Evolutionary conservation across 2,113 vertebrate species (phyloP), one percentile per base, ranked within the genome.

Genomic region (Engraulis encrasicolus): DNA sequence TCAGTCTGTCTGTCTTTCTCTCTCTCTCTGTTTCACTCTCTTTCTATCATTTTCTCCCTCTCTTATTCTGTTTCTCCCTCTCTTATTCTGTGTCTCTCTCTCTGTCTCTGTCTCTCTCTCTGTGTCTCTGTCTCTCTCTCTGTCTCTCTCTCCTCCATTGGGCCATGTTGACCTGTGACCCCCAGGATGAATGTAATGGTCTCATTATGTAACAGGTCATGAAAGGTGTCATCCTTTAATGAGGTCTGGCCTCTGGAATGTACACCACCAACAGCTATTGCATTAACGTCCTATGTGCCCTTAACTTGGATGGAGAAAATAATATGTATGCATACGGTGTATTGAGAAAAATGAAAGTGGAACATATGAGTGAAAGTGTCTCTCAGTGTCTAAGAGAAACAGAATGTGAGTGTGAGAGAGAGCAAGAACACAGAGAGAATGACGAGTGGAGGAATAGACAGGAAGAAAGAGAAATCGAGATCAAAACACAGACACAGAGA

Each of bases 121-220:
- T 14, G n/a, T n/a, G n/a, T 34, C 12, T 23, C 27, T 58, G 23
- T 74, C 90, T 89, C 88, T 88, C 89, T 87, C 27, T 31, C 83
- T 90, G 89, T 88, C 87, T 86, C 79, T 86, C 82, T 85, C 87
- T 27, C 12, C 58, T 92, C 92, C 92, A 94, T 95, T 96, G 45
- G 94, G 94, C 95, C 96, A 95, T 88, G 92, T 93, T 96, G 96
- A 97, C 96, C 96, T 97, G 94, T 98, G 93, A n/a, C n/a, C 96
- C 95, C 96, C 85, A 82, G 89, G 87, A 93, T 96, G 95, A 96
- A 97, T 94, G 97, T 96, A 97, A 95, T 93, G 95, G 95, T 90
- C 83, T 96, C 96, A 98, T 99, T 99, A 97, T 94, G 93, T 93
- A 97, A 98, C 98, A 98, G 99, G 97, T n/a, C 97, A 97, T 95